Conservation (phyloP, 2,113 vertebrate species). For the Myotis yumanensis region DNA sequence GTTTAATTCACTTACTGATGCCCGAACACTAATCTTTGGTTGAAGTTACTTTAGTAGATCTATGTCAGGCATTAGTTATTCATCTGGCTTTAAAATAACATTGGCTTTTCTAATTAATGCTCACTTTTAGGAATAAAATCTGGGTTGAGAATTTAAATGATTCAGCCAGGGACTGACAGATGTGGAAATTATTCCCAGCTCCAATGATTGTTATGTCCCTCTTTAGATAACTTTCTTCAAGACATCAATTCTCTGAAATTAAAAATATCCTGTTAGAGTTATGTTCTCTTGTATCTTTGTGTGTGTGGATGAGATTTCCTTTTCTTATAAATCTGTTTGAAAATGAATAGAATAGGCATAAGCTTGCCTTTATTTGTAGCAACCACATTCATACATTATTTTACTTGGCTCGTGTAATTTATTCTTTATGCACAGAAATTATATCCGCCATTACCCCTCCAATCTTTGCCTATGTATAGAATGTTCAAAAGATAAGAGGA, state of each 20-base stretch:
- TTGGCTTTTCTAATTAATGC: conserved; percentile 32
- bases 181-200: not conserved
- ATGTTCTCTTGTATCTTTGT: not conserved
- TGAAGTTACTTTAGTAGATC: conserved; percentile 46
- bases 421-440: not conserved
- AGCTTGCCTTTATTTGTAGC: not conserved
- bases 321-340: not conserved
- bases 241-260: not conserved
- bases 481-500: not conserved
- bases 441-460: not conserved
- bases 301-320: not conserved
- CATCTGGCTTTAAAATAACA: conserved; percentile 11
- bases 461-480: not conserved
- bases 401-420: not conserved
- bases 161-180: conserved; percentile 6
- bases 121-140: conserved; percentile 36
- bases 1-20: not conserved
- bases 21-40: not conserved
- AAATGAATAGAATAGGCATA: not conserved
- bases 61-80: conserved; percentile 9
- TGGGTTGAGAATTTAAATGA: conserved; percentile 36
- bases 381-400: not conserved
- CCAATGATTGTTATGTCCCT: not conserved
- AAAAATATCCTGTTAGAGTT: not conserved
- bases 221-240: not conserved